Conservation (phyloP, 1,140 invertebrate species). For the Zelostemma sp. region DNA sequence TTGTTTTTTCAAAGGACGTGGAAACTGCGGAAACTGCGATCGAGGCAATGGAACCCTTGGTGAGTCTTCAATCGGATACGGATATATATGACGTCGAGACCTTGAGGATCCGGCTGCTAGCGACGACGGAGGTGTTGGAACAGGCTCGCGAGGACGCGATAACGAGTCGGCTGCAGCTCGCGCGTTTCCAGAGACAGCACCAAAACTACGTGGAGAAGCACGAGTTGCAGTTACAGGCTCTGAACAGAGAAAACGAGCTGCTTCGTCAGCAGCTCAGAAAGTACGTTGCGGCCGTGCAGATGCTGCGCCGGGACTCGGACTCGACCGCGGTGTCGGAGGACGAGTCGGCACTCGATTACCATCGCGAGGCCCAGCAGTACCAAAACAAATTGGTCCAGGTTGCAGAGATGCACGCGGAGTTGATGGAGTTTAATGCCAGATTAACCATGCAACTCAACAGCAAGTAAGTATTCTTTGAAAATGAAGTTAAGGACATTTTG, state of each 20-base stretch:
- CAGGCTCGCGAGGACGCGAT: constrained; percentile 63
- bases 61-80: constrained; percentile 41
- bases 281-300: constrained; percentile 91
- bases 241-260: constrained; percentile 85
- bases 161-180: constrained; percentile 59
- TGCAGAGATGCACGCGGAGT: constrained; percentile 95
- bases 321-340: constrained; percentile 58
- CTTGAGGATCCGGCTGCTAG: constrained; percentile 56
- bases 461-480: constrained; percentile 40
- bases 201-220: constrained; percentile 67
- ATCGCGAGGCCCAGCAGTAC: constrained; percentile 85
- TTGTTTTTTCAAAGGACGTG: constrained; percentile 47
- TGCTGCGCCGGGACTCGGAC: constrained; percentile 78
- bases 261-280: constrained; percentile 90
- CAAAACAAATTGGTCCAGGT: constrained; percentile 93
- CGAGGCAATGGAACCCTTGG: constrained; percentile 63
- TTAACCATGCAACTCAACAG: constrained; percentile 63
- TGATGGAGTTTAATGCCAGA: constrained; percentile 93
- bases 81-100: constrained; percentile 58
- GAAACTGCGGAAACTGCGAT: constrained; percentile 61
- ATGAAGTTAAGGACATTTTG: constrained; percentile 49
- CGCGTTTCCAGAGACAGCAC: constrained; percentile 65
- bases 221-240: constrained; percentile 64
- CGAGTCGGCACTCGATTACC: constrained; percentile 70
- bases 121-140: constrained; percentile 62